Evolutionary conservation across 1,140 invertebrate genomes (phyloP).

Genomic region (Cherax destructor): DNA sequence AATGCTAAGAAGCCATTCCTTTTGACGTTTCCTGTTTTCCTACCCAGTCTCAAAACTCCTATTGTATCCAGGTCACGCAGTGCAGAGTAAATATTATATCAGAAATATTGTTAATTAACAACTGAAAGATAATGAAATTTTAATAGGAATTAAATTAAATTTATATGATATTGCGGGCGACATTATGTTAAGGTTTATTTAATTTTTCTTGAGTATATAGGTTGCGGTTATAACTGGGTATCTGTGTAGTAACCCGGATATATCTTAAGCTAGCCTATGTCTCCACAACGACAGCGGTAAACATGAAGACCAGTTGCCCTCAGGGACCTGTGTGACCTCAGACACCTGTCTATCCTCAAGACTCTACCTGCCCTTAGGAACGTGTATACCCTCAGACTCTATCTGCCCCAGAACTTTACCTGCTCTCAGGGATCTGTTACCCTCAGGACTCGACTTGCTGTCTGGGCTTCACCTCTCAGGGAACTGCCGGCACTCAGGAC

Average conservation of each 20-base stretch:
- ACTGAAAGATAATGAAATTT: neutral
- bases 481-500: no score
- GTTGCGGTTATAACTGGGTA: neutral
- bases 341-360: no score
- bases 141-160: neutral
- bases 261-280: neutral
- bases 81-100: neutral
- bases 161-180: neutral
- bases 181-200: neutral
- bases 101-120: neutral
- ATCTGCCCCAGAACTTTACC: no score
- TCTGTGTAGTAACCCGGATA: neutral
- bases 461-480: no score
- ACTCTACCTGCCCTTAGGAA: no score
- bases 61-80: neutral
- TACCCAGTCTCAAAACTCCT: neutral
- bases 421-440: no score
- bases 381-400: no score
- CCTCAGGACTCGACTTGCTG: no score
- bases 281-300: constrained; percentile 5
- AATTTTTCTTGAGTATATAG: neutral
- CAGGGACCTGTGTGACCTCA: no score
- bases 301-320: neutral
- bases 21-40: constrained; percentile 39
- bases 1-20: constrained; percentile 27